A percentile compares a stretch with the other conserved stretches of the same genome.
Evolutionary conservation across 2,113 vertebrate species (phyloP).

Genomic region (Tachycineta bicolor): DNA sequence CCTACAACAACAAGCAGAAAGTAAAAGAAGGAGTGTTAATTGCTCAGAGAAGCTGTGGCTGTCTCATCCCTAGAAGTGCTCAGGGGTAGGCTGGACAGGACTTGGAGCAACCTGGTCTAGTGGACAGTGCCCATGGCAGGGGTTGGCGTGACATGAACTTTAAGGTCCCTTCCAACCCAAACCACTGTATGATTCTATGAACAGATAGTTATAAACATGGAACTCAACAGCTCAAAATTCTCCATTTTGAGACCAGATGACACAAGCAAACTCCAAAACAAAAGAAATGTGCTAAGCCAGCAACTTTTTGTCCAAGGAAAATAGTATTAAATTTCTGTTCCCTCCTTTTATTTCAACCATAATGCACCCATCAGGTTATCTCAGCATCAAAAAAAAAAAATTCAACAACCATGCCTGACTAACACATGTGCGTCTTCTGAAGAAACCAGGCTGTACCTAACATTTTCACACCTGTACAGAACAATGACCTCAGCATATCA

Average conservation of each 20-base stretch:
- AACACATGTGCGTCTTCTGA: not conserved
- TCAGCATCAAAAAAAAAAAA: not conserved
- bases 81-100: not conserved
- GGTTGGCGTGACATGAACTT: not conserved
- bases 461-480: fast-evolving
- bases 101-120: not conserved
- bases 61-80: not conserved
- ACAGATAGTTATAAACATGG: not conserved
- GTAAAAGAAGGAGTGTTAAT: not conserved
- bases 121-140: not conserved
- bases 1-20: not conserved
- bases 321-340: not conserved
- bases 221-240: not conserved
- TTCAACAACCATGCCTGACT: not conserved
- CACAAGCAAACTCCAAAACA: not conserved
- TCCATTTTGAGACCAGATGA: not conserved
- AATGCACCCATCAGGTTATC: not conserved
- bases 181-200: not conserved
- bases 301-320: not conserved
- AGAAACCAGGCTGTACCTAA: not conserved
- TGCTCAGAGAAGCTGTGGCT: not conserved
- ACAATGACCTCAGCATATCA: not conserved
- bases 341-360: not conserved
- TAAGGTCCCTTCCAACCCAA: not conserved
- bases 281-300: not conserved